phyloP scores from a whole-genome alignment of 2,888 invertebrate species.

The Drosophila falleni region DNA sequence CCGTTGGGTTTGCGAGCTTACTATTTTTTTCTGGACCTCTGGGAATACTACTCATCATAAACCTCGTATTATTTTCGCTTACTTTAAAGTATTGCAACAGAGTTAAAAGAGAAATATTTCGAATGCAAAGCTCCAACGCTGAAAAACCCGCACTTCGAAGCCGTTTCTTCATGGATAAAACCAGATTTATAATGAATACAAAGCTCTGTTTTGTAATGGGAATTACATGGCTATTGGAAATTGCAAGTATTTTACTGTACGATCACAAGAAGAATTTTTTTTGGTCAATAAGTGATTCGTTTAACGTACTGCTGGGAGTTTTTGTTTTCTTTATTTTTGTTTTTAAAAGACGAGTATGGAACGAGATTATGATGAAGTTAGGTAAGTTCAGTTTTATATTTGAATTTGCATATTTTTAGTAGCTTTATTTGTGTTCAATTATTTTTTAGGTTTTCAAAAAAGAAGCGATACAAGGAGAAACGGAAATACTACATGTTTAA shows the following conservation, averaged over 20 bases:
- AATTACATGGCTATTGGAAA: slow-evolving; percentile 90
- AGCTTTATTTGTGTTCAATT: neutral
- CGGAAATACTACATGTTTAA: slow-evolving; percentile 56
- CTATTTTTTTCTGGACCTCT: slow-evolving; percentile 89
- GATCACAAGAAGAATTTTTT: slow-evolving; percentile 86
- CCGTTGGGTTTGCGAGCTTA: slow-evolving; percentile 84
- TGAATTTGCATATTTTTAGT: neutral
- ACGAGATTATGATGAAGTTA: slow-evolving; percentile 87
- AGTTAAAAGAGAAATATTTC: slow-evolving; percentile 91
- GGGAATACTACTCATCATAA: slow-evolving; percentile 88
- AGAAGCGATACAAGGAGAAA: slow-evolving; percentile 27
- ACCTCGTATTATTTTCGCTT: slow-evolving; percentile 89
- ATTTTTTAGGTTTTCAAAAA: slow-evolving; percentile 27
- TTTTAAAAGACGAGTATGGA: slow-evolving; percentile 89
- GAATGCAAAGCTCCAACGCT: slow-evolving; percentile 88
- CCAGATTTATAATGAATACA: slow-evolving; percentile 90
- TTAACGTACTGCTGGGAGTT: slow-evolving; percentile 90
- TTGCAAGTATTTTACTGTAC: slow-evolving; percentile 87
- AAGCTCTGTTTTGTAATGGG: slow-evolving; percentile 93
- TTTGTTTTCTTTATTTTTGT: slow-evolving; percentile 91
- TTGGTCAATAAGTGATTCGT: slow-evolving; percentile 87
- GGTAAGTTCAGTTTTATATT: slow-evolving; percentile 84
- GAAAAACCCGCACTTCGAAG: slow-evolving; percentile 87
- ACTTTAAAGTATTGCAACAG: slow-evolving; percentile 90
- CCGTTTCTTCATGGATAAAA: slow-evolving; percentile 89